These are phyloP conservation scores for Phyllotreta striolata DNA, from an alignment of 2,888 invertebrate species.

Conservation along the genomic window DNA sequence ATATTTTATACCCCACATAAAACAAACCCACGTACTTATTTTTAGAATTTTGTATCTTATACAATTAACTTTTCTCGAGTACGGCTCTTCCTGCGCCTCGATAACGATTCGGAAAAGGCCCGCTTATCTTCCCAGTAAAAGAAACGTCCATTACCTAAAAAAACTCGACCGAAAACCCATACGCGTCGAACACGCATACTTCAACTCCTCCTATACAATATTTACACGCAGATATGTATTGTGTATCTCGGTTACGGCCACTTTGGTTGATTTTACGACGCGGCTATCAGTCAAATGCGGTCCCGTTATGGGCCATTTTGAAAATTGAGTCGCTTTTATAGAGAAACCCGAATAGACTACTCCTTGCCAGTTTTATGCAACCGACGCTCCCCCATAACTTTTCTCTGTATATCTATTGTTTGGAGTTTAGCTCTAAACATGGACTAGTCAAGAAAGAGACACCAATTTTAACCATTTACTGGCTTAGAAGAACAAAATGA, in stretches of 20 bases:
- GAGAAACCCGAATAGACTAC: slow-evolving; percentile 22
- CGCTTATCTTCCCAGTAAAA: slow-evolving; percentile 8
- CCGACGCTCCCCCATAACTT: slow-evolving; percentile 17
- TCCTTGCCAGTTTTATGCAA: slow-evolving; percentile 20
- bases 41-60: no score
- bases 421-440: slow-evolving; percentile 3
- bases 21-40: no score
- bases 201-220: slow-evolving; percentile 10
- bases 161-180: slow-evolving; percentile 10
- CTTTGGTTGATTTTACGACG: slow-evolving; percentile 41
- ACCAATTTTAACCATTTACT: no score
- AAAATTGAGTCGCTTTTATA: slow-evolving; percentile 50
- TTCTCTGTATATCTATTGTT: slow-evolving; percentile 19
- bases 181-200: slow-evolving; percentile 3
- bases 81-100: neutral
- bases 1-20: no score
- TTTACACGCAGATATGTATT: slow-evolving; percentile 26
- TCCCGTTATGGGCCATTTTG: slow-evolving; percentile 49
- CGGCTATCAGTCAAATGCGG: slow-evolving; percentile 46
- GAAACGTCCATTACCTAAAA: slow-evolving; percentile 8
- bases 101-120: slow-evolving; percentile 1
- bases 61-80: no score
- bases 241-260: slow-evolving; percentile 34
- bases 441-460: no score
- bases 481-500: no score